Conservation (phyloP, 2,888 invertebrate genomes). For the Rhopalosiphum nymphaeae region DNA sequence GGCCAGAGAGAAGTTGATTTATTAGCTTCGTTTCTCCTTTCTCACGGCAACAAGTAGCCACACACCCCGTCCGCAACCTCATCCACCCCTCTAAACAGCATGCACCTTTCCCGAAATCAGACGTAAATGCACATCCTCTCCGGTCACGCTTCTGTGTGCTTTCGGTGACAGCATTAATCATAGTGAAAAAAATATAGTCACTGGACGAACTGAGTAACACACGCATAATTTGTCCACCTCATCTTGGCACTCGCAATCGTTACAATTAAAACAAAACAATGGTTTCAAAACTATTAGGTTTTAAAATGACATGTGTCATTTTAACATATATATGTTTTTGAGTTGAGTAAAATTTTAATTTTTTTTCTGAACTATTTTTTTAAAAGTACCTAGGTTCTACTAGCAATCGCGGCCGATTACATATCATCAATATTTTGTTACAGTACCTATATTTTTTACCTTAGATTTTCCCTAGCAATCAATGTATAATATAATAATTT, state of each 20-base stretch:
- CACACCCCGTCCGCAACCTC: background rate
- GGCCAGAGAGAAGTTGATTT: conserved; percentile 52
- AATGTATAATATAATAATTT: background rate
- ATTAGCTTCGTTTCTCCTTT: conserved; percentile 51
- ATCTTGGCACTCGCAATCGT: too few species aligned
- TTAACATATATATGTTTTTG: too few species aligned
- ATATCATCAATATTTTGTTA: too few species aligned
- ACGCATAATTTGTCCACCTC: too few species aligned
- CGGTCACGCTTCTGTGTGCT: background rate
- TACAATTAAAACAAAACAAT: too few species aligned
- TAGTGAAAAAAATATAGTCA: background rate
- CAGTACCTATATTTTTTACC: too few species aligned
- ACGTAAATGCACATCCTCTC: background rate
- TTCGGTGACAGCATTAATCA: background rate
- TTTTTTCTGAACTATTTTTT: too few species aligned
- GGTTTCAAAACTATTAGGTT: background rate
- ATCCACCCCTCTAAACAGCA: too few species aligned
- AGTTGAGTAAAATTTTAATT: too few species aligned
- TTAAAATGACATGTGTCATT: background rate
- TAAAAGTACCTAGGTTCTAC: too few species aligned
- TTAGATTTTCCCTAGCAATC: background rate
- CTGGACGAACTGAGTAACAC: background rate
- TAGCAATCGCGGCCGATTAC: too few species aligned
- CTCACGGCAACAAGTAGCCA: conserved; percentile 60
- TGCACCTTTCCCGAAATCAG: background rate